Base-by-base conservation (phyloP, 2,888 invertebrate genomes). In the Tenthredo amoena region DNA sequence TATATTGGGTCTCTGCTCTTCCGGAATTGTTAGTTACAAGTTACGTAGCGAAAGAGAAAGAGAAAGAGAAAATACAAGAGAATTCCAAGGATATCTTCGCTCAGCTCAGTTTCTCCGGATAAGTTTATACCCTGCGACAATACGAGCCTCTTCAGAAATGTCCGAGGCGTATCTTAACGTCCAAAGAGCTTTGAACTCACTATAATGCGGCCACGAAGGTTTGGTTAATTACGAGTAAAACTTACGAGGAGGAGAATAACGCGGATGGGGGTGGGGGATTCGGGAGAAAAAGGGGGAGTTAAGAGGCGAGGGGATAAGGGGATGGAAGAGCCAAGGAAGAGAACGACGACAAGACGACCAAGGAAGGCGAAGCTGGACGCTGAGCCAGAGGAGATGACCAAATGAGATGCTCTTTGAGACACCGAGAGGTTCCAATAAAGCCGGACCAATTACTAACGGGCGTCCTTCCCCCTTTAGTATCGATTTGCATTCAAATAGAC, bases 401-500 rank as follows among this genome's bases (percentile, higher is more conserved):
- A 93, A 93, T 93, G 93, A 93, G 92, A 93, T 93, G 92, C 91
- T 93, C 93, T 93, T 93, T 93, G 92, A 93, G 93, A 93, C 93
- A 93, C 91, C 91, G 91, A 93, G 92, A 92, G 91, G 81, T 90
- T 92, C 91, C 93, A 93, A 93, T 93, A 93, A 93, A 93, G 93
- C 92, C 90, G 91, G 93, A 93, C 92, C 93, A 93, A 93, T 93
- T 93, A 93, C 93, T 91, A 92, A 90, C 91, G 91, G 90, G 91
- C 92, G 91, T 92, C 92, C 89, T 88, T 88, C 87, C 91, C 91
- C 91, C 91, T 92, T 92, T 92, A 92, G 92, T 92, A 93, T 93
- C 93, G 93, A 93, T 93, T 93, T 93, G 93, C 93, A 93, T 93
- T 93, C 93, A 93, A 93, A 93, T 93, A 93, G 93, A 93, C 92